Evolutionary conservation across 2,113 vertebrate genomes (phyloP), one percentile per base, ranked within the genome.

Genomic region (Erythrocercus mccallii): DNA sequence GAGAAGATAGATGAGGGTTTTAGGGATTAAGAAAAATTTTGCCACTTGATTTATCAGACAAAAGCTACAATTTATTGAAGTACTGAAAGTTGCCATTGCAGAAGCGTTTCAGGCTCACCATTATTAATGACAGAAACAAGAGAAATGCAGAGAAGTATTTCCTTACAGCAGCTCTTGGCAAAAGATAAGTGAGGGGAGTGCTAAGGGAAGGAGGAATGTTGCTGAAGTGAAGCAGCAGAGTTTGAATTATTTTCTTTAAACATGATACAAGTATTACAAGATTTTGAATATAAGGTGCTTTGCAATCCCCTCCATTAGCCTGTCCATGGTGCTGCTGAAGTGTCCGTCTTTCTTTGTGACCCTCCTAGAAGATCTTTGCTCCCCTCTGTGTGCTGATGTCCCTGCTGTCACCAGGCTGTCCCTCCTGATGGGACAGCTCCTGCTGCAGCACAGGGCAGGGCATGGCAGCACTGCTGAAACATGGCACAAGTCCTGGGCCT

Each of bases 1-100:
- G 35, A 33, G 61, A 88, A 94, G 25, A 68, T 83, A 78, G 89
- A 65, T 44, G 6, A 88, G 47, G 42, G 74, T 18, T 95, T 93
- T 58, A 14, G 33, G 33, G 44, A 94, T 70, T 42, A 77, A 73
- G 30, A 66, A 56, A 38, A 42, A 23, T 69, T 35, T 70, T 70
- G 88, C 62, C 64, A 54, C 24, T 60, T 9, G 8, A 73, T 80
- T 90, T 77, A 57, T 73, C 57, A 66, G 47, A 80, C 64, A 54
- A 73, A 85, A 90, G 21, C 16, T 30, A 57, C 58, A 68, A 35
- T 70, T 44, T 38, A 51, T 19, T 74, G 8, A 88, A 92, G 33
- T 18, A 58, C 27, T 82, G 33, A 27, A 60, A 65, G 58, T 16
- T 81, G 53, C 45, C 33, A 42, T 31, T 79, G 66, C 58, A 77